Evolutionary conservation across 2,113 vertebrate genomes (phyloP).

Genomic region (Stigmatopora argus): DNA sequence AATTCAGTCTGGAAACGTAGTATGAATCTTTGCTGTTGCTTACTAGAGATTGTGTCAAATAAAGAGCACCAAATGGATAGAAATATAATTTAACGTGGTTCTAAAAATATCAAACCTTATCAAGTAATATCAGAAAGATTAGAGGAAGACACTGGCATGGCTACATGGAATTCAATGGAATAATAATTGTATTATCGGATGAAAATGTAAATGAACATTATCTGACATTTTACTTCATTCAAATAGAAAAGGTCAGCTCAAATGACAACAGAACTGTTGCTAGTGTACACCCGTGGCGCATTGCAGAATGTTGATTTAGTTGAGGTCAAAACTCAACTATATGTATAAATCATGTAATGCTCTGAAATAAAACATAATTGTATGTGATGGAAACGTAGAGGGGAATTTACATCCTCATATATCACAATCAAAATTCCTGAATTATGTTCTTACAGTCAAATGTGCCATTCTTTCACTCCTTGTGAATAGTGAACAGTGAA

Average conservation of each 20-base stretch:
- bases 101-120: neutral
- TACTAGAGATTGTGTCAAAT: conserved; percentile 49
- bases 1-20: conserved; percentile 39
- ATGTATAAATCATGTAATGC: neutral
- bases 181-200: neutral
- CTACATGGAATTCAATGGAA: neutral
- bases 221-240: conserved; percentile 8
- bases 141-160: neutral
- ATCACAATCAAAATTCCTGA: too few species aligned
- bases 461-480: neutral
- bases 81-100: too few species aligned
- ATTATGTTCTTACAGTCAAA: neutral
- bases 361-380: neutral
- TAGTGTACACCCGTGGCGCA: neutral
- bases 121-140: neutral
- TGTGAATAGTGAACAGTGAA: too few species aligned
- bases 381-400: neutral
- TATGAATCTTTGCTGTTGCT: conserved; percentile 51
- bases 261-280: neutral
- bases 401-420: neutral
- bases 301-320: neutral
- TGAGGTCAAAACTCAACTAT: neutral
- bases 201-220: neutral
- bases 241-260: conserved; percentile 1
- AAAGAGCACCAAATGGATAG: conserved; percentile 21